Evolutionary conservation across 1,140 invertebrate genomes (phyloP), one percentile per base, ranked within the genome.

Genomic region (Lasioglossum albipes): DNA sequence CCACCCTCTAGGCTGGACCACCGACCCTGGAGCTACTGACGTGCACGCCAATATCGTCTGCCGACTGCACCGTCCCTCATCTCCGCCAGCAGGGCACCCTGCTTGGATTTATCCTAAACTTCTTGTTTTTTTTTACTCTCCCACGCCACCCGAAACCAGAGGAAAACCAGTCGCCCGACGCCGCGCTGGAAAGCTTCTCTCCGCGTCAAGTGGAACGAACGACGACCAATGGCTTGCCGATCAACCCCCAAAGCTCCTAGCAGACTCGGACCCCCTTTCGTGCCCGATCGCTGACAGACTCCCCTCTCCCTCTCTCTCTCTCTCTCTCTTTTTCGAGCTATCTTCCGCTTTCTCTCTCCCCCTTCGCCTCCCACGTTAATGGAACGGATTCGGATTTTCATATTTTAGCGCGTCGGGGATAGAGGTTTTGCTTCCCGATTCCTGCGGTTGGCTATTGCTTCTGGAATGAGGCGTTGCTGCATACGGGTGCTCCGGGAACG

Each of bases 1-100:
- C 13, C 45, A 12, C 10, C 13, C 66, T 22, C 52, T 54, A 57
- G 31, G 77, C 77, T 64, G 77, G 81, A 79, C 77, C 77, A 45
- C 41, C 78, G 81, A 83, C 81, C 81, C 81, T 80, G 70, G 81
- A 78, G 68, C 57, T 62, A 81, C 64, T 52, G 73, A 75, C 73
- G 73, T 64, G 65, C 73, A 75, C 79, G 79, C 79, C 72, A 75
- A 81, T 81, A 81, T 81, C 79, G 72, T 75, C 73, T 80, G 31
- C 78, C 71, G 54, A 57, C 78, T 67, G 61, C 70, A 45, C 52
- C 77, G 49, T 54, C 76, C 77, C 70, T 79, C 76, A 41, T 79
- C 77, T 65, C 61, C 61, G 49, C 57, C 59, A 16, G 61, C 27
- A 27, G 36, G 36, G 12, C 36, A 66, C 77, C 31, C 31, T 36